Evolutionary conservation across 2,797 vertebrate genomes (phyloP), one percentile per base, ranked within the genome.

Genomic region (Argya squamiceps): DNA sequence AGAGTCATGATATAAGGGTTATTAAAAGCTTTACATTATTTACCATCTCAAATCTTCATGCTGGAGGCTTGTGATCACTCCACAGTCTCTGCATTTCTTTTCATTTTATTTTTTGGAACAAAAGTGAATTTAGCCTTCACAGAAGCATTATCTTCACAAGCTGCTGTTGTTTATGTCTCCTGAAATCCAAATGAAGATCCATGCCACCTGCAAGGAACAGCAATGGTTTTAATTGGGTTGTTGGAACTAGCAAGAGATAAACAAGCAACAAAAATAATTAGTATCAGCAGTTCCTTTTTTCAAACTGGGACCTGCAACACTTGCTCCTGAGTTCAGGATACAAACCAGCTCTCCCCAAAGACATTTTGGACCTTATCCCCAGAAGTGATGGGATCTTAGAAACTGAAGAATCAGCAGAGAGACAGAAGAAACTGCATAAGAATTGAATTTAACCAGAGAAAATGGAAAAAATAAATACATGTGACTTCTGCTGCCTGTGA

Each of bases 241-340:
- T 12, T 47, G 68, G 29, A 82, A 32, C 63, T 84, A 85, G n/a
- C 56, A 88, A 68, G 89, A 89, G 24, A 80, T 37, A 96, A 87
- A 80, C 37, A 93, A 68, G 49, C 49, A 85, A 77, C 56, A 77
- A 70, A 92, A 95, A 74, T 67, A 84, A 88, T 83, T 82, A 79
- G 60, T 5, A 7, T 36, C 49, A 76, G 21, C n/a, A 46, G 63
- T 29, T 75, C 43, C 60, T 68, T 71, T 68, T 64, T 78, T 85
- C 75, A 96, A 85, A 91, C 4, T 67, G 32, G 37, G 64, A 82
- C 68, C 49, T 80, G 68, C 80, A 70, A 59, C 26, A 15, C 39
- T 94, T 60, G 58, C 49, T 93, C 34, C 41, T 7, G n/a, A 64
- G 68, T 21, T 92, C 81, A 80, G 64, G 60, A 50, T 75, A 14